Conservation (phyloP, 2,797 vertebrate genomes). For the Mormyrus hasselquistii region DNA sequence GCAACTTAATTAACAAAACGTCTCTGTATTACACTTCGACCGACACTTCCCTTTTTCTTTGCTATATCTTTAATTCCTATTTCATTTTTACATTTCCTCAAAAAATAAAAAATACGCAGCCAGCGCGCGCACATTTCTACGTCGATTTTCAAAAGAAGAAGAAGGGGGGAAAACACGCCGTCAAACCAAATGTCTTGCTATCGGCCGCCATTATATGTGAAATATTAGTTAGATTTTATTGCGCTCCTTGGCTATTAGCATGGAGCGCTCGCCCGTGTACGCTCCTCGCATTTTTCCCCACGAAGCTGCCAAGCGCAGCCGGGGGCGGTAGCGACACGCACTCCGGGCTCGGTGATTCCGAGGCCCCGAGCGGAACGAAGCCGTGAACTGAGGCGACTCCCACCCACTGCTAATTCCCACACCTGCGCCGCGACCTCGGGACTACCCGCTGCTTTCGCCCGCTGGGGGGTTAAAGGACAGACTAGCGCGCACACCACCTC, state of each 20-base stretch:
- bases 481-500: slow-evolving; percentile 34
- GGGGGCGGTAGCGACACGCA: slow-evolving; percentile 56
- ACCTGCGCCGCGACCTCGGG: slow-evolving; percentile 42
- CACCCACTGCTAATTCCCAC: slow-evolving; percentile 34
- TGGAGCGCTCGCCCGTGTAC: slow-evolving; percentile 5
- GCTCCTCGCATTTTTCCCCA: slow-evolving; percentile 28
- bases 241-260: slow-evolving; percentile 42
- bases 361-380: slow-evolving; percentile 51
- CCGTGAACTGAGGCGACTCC: slow-evolving; percentile 42
- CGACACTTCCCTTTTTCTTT: background rate
- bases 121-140: background rate
- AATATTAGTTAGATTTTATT: slow-evolving; percentile 43
- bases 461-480: slow-evolving; percentile 38
- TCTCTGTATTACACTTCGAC: background rate
- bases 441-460: slow-evolving; percentile 49
- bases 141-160: background rate
- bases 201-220: slow-evolving; percentile 36
- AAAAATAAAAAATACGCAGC: background rate
- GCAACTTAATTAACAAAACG: slow-evolving; percentile 12
- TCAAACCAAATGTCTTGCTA: slow-evolving; percentile 33
- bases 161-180: slow-evolving; percentile 33
- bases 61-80: background rate
- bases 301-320: slow-evolving; percentile 47
- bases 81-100: background rate
- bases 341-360: slow-evolving; percentile 59